A percentile compares a stretch with the other conserved stretches of the same genome.
These are phyloP conservation scores for Meloidogyne chitwoodi DNA, from an alignment of 1,140 invertebrate species.

Conservation along the genomic window DNA sequence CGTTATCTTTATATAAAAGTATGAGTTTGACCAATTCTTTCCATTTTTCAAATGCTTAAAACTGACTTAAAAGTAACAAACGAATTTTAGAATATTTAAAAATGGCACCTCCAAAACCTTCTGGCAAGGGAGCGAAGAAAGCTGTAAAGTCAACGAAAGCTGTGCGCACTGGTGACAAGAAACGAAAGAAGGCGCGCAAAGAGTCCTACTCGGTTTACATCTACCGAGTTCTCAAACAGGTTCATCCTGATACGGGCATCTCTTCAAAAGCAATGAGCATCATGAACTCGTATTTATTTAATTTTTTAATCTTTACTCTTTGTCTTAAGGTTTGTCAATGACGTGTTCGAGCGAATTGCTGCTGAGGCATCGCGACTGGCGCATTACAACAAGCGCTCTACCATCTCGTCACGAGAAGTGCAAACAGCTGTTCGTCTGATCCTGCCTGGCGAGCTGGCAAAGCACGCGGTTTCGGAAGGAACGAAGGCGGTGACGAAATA, in stretches of 20 bases:
- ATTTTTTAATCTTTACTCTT: neutral
- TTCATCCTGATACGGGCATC: slow-evolving; percentile 61
- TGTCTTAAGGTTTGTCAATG: slow-evolving; percentile 61
- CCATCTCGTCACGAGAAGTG: slow-evolving; percentile 61
- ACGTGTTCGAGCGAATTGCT: slow-evolving; percentile 49
- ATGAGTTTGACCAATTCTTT: neutral
- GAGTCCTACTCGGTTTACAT: slow-evolving; percentile 40
- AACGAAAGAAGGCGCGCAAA: slow-evolving; percentile 28
- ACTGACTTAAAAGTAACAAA: no score
- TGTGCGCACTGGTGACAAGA: slow-evolving; percentile 36
- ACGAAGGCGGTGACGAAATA: slow-evolving; percentile 65
- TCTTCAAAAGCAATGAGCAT: slow-evolving; percentile 67
- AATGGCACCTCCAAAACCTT: slow-evolving; percentile 35
- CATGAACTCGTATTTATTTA: slow-evolving; percentile 65
- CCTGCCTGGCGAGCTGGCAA: slow-evolving; percentile 62
- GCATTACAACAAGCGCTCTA: slow-evolving; percentile 61
- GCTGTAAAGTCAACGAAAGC: slow-evolving; percentile 43
- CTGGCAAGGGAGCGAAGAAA: slow-evolving; percentile 44
- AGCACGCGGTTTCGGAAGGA: slow-evolving; percentile 61
- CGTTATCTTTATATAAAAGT: neutral
- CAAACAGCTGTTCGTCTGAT: slow-evolving; percentile 62
- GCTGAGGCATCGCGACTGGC: slow-evolving; percentile 46
- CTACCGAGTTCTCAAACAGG: slow-evolving; percentile 43
- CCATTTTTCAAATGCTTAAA: neutral
- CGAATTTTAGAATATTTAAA: no score